A percentile compares a stretch with the other conserved stretches of the same genome.
Conservation (phyloP, 2,797 vertebrate genomes). For the Oryzias dopingdopingensis region DNA sequence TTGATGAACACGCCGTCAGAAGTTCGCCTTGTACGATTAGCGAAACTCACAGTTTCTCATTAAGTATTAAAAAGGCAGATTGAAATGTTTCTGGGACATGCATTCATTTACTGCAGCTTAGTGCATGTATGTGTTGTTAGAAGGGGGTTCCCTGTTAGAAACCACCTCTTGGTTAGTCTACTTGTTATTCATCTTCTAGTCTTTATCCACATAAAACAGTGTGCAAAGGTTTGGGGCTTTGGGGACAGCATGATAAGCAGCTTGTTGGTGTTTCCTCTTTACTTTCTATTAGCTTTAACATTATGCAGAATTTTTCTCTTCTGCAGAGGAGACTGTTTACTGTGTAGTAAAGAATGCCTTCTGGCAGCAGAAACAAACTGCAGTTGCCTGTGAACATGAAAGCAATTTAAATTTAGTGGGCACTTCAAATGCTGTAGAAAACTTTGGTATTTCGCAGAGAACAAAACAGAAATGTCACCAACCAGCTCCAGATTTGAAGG, state of each 20-base stretch:
- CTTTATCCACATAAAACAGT: constrained; percentile 7
- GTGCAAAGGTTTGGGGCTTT: constrained; percentile 12
- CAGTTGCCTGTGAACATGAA: constrained; percentile 24
- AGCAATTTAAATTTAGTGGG: constrained; percentile 20
- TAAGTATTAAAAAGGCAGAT: constrained; percentile 72
- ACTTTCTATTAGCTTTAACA: constrained; percentile 18
- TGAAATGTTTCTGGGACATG: constrained; percentile 68
- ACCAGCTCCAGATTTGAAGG: neutral
- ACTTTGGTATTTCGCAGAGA: constrained; percentile 5
- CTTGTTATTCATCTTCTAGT: constrained; percentile 31
- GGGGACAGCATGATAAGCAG: constrained; percentile 11
- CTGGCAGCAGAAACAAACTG: constrained; percentile 21
- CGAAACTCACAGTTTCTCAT: constrained; percentile 54
- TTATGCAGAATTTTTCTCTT: constrained; percentile 6
- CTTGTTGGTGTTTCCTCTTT: constrained; percentile 16
- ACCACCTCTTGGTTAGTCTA: constrained; percentile 14
- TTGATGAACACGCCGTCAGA: constrained; percentile 71
- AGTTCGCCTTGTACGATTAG: constrained; percentile 67
- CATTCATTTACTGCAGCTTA: constrained; percentile 49
- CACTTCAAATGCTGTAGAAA: neutral
- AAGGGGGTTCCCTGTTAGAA: constrained; percentile 14
- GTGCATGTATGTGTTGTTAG: constrained; percentile 22
- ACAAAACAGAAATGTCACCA: neutral
- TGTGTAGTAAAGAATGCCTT: constrained; percentile 17
- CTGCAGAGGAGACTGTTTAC: constrained; percentile 21